phyloP scores from a whole-genome alignment of 2,113 vertebrate genomes.

The Sisor rabdophorus region DNA sequence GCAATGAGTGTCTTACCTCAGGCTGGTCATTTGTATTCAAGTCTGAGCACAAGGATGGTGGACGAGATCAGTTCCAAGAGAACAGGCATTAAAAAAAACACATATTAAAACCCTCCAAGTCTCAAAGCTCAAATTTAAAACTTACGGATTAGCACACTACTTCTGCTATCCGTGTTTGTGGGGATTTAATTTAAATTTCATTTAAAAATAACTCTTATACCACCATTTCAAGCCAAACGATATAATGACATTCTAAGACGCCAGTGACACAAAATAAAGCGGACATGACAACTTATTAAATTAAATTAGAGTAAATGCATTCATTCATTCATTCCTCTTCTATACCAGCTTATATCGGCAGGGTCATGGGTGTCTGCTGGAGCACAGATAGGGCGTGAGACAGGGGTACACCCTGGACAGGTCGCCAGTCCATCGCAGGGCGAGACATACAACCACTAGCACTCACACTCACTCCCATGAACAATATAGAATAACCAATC shows the following conservation, averaged over 20 bases:
- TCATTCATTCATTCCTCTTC: no score
- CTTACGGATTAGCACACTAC: background rate
- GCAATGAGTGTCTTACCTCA: constrained; percentile 37
- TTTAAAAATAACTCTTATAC: no score
- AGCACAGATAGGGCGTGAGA: no score
- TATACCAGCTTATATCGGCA: no score
- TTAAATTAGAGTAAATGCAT: no score
- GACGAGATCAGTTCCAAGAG: constrained; percentile 59
- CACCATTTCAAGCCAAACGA: background rate
- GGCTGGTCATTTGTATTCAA: constrained; percentile 58
- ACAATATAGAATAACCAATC: no score
- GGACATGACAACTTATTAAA: background rate
- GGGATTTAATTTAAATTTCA: no score
- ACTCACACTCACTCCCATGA: no score
- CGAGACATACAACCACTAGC: no score
- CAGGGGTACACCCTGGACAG: no score
- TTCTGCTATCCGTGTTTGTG: background rate
- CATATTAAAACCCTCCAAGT: constrained; percentile 62
- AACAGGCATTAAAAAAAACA: constrained; percentile 62
- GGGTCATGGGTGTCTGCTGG: no score
- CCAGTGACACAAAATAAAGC: background rate
- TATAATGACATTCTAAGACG: background rate
- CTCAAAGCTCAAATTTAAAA: constrained; percentile 55
- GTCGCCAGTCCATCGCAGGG: no score
- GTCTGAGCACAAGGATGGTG: constrained; percentile 50